Conservation (phyloP, 2,113 vertebrate species). For the Stercorarius parasiticus region DNA sequence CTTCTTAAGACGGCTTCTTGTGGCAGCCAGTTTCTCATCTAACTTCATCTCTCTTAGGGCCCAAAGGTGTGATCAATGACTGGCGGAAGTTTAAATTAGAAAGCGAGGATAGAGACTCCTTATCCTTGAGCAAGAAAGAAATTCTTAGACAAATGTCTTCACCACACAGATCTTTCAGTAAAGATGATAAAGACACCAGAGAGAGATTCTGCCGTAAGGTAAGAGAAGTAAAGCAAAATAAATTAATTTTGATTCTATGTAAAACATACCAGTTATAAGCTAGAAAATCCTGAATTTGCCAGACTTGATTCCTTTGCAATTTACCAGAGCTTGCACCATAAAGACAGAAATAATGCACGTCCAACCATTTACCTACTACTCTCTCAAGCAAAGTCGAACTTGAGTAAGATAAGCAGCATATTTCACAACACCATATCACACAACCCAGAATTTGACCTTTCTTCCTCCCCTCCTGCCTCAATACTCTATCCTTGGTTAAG, state of each 20-base stretch:
- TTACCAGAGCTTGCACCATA: not conserved
- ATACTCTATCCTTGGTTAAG: not conserved
- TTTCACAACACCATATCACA: not conserved
- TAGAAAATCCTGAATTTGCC: not conserved
- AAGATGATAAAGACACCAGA: conserved; percentile 77
- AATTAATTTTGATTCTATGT: not conserved
- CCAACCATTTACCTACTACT: not conserved
- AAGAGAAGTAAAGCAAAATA: not conserved
- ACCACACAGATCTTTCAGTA: conserved; percentile 73
- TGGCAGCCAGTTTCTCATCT: not conserved
- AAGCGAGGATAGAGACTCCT: conserved; percentile 85
- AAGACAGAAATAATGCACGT: not conserved
- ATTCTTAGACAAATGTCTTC: conserved; percentile 95
- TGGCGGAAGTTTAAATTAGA: conserved; percentile 97
- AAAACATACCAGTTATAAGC: not conserved
- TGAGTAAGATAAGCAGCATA: not conserved
- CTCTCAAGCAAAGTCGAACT: not conserved
- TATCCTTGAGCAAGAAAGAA: conserved; percentile 86
- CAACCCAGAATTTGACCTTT: not conserved
- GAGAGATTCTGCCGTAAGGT: conserved; percentile 89
- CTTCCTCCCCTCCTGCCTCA: not conserved
- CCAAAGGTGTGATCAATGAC: conserved; percentile 97
- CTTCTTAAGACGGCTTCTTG: not conserved
- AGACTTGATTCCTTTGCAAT: not conserved
- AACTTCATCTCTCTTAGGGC: conserved; percentile 75